Base-by-base conservation (phyloP, 2,113 vertebrate species). In the Eulemur rufifrons region DNA sequence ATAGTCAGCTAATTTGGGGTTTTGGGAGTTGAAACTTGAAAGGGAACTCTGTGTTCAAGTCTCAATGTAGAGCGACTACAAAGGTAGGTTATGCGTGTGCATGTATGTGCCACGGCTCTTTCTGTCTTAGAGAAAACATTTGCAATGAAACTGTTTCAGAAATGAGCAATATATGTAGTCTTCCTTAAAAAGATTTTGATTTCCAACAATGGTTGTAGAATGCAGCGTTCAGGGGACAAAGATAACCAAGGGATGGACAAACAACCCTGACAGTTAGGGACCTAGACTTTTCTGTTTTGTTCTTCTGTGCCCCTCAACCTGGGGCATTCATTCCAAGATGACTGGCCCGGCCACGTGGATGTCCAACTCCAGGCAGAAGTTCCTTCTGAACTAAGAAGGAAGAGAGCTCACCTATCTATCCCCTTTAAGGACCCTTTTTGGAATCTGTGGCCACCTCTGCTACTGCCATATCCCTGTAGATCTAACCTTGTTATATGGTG, bases 1-100 rank as follows among this genome's bases (percentile, higher is more conserved):
- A 20, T 17, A 13, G 27, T 39, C 25, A 45, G 21, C 29, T 32
- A 13, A 39, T 80, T 80, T 47, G 34, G 71, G 23, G 29, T 68
- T 81, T 88, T 71, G 89, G 64, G 78, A 69, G 23, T 52, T 73
- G 63, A 81, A 45, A 74, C n/a, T 74, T 77, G 12, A n/a, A 47
- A 71, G 45, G 50, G 54, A 56, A 18, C 74, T 54, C 29, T 54
- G 13, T 42, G 10, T 61, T 52, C 32, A 32, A 29, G n/a, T 87
- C 92, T 80, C 20, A 54, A 54, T 9, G 13, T 42, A 34, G 61
- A 86, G 47, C 6, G 32, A 6, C 71, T n/a, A 3, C 27, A 15
- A 42, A 54, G 59, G 12, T n/a, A 34, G 11, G 13, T 0, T 42
- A 0, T 0, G 25, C 15, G 1, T 47, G 3, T 8, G 12, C 14